A percentile compares a stretch with the other conserved stretches of the same genome.
phyloP scores from a whole-genome alignment of 1,140 invertebrate species.

The Aleiodes sp. region DNA sequence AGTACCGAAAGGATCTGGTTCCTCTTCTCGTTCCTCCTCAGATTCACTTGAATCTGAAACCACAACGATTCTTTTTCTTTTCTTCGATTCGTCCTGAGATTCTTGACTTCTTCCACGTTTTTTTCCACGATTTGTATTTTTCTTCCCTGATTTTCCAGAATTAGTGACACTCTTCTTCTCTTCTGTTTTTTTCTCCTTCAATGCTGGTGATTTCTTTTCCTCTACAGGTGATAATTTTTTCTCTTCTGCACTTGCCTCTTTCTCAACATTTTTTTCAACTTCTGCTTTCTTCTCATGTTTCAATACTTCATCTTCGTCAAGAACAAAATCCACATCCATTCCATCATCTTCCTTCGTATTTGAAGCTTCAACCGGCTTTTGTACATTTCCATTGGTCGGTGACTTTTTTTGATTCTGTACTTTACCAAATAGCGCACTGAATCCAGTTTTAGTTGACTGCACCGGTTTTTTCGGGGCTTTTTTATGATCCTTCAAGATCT shows the following conservation, averaged over 20 bases:
- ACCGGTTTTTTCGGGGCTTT: conserved; percentile 45
- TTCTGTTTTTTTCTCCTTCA: conserved; percentile 21
- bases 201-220: neutral
- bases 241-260: conserved; percentile 8
- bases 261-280: neutral
- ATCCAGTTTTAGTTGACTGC: conserved; percentile 46
- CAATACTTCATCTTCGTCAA: conserved; percentile 1
- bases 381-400: conserved; percentile 3
- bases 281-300: conserved; percentile 9
- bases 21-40: conserved; percentile 39
- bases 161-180: conserved; percentile 21
- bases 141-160: conserved; percentile 27
- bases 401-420: conserved; percentile 37
- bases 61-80: conserved; percentile 54
- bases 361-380: neutral
- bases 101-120: conserved; percentile 51
- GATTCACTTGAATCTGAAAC: conserved; percentile 40
- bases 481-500: conserved; percentile 24
- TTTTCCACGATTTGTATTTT: conserved; percentile 37
- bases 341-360: neutral
- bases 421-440: conserved; percentile 55
- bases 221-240: neutral
- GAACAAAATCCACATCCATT: conserved; percentile 4
- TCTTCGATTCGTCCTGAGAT: conserved; percentile 39
- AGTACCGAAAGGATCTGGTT: conserved; percentile 32